Percentiles rank a stretch among this genome's conserved stretches.
Conservation (phyloP, 2,113 vertebrate genomes). For the Vidua macroura region DNA sequence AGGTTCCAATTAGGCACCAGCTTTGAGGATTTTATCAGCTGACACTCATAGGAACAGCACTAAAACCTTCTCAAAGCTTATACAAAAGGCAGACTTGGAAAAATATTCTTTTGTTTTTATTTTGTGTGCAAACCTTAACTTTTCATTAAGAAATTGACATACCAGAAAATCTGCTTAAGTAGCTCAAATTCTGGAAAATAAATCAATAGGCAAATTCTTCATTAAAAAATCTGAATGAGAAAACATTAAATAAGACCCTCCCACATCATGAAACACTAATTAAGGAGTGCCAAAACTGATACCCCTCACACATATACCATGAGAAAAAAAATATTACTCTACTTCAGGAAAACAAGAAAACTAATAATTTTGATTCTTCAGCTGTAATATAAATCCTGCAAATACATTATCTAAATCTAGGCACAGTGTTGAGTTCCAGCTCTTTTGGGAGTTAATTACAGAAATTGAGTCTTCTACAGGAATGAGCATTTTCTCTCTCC, state of each 20-base stretch:
- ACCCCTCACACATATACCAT: rapidly evolving
- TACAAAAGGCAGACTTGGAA: background rate
- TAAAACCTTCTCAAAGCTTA: background rate
- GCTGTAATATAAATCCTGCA: background rate
- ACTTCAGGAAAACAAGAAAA: background rate
- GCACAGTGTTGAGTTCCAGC: background rate
- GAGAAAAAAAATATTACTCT: background rate
- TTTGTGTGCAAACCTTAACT: background rate
- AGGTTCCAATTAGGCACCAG: background rate
- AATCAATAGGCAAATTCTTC: background rate
- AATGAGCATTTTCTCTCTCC: background rate
- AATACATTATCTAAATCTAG: background rate
- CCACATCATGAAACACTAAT: background rate
- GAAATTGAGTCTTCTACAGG: background rate
- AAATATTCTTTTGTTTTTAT: rapidly evolving
- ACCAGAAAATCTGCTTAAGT: background rate
- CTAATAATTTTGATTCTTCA: background rate
- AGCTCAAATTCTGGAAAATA: background rate
- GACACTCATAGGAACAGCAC: background rate
- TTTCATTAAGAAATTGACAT: background rate
- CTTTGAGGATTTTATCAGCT: background rate
- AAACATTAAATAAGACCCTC: background rate
- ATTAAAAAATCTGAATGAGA: background rate
- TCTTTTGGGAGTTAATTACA: background rate
- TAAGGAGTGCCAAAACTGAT: background rate